Evolutionary conservation across 2,113 vertebrate genomes (phyloP), one percentile per base, ranked within the genome.

Genomic region (Anoura caudifer): DNA sequence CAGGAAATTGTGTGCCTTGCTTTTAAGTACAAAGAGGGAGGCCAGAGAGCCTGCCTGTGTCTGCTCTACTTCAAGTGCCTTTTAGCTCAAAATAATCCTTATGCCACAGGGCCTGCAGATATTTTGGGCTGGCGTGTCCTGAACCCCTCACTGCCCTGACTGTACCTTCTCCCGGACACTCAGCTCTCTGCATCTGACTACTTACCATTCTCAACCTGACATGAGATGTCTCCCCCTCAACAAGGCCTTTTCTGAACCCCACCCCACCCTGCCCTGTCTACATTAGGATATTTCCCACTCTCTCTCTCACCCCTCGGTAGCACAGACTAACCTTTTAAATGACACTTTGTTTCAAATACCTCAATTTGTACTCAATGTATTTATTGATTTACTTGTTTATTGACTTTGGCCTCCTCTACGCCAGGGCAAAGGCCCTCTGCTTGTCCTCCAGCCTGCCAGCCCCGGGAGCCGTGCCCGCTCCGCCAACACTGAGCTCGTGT

Each of bases 101-200:
- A 28, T 12, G 36, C 65, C 54, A 36, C 26, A 87, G n/a, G 0
- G 0, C 36, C 3, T 16, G 4, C 15, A 3, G 15, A 5, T 52
- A 16, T 63, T 86, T 63, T 0, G 12, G 14, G 52, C 22, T 7
- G n/a, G 50, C 7, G 20, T 5, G 9, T 63, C 38, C 43, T 41
- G 47, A 77, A 14, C 38, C 24, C 20, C 69, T 67, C 61, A 9
- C 73, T 2, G 33, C 28, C 50, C 72, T 52, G 22, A 6, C 69
- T 33, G 4, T 13, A 19, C 43, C n/a, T 85, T 31, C 47, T 65
- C 16, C 45, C 28, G n/a, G 76, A 87, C 31, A 47, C 31, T 41
- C 10, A 1, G 76, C 24, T 26, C 38, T 36, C 52, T 14, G 13
- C 4, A 33, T 41, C 73, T 38, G 17, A 47, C 50, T 45, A n/a